A percentile compares a stretch with the other conserved stretches of the same genome.
These are phyloP conservation scores for Amphipyra tragopoginis DNA, from an alignment of 2,888 invertebrate species.

Conservation along the genomic window DNA sequence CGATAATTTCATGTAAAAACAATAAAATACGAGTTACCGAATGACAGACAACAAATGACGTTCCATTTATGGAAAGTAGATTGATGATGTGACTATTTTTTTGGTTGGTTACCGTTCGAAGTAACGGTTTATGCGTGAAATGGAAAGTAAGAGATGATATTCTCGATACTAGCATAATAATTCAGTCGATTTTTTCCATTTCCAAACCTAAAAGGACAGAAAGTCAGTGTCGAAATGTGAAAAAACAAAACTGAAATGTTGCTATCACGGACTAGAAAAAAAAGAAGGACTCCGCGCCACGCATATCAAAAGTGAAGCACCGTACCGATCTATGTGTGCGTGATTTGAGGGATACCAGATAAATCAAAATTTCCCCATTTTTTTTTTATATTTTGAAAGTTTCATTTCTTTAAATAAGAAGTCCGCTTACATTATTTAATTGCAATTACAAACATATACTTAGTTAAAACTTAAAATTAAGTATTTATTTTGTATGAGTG, in stretches of 20 bases:
- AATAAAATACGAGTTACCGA: slow-evolving; percentile 34
- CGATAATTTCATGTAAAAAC: slow-evolving; percentile 45
- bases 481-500: no score
- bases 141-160: slow-evolving; percentile 28
- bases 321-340: no score
- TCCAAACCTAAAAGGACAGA: not conserved
- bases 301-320: no score
- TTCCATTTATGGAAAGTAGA: slow-evolving; percentile 49
- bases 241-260: not conserved
- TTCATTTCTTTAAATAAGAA: no score
- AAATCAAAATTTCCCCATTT: no score
- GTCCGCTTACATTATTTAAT: no score
- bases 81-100: slow-evolving; percentile 56
- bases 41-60: slow-evolving; percentile 53
- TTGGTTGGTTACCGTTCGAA: slow-evolving; percentile 3
- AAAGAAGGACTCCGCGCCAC: no score
- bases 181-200: not conserved
- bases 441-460: no score
- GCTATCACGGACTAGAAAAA: no score
- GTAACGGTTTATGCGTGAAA: slow-evolving; percentile 53
- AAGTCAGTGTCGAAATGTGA: not conserved
- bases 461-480: no score
- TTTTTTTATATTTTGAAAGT: no score
- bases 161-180: not conserved
- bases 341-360: no score